Conservation (phyloP, 2,797 vertebrate species). For the Syngnathus acus region DNA sequence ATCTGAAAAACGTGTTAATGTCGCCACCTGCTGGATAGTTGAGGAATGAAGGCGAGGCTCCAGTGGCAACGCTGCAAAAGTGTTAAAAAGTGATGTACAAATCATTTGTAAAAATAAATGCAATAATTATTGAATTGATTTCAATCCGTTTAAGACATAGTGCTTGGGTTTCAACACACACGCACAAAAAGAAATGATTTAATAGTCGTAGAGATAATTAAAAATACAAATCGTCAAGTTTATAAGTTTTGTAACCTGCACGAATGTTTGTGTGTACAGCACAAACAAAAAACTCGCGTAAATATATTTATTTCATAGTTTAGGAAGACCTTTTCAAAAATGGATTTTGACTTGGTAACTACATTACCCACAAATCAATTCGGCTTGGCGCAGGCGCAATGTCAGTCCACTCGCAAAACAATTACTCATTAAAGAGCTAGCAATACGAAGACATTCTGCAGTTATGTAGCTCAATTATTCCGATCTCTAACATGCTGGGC, state of each 20-base stretch:
- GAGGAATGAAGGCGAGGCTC: neutral
- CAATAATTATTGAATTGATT: neutral
- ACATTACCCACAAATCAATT: slow-evolving; percentile 41
- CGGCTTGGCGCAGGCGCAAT: slow-evolving; percentile 32
- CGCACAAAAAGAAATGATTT: too few species aligned
- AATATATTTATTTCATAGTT: too few species aligned
- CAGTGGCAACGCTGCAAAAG: neutral
- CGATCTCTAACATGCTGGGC: slow-evolving; percentile 25
- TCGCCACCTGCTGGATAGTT: slow-evolving; percentile 1
- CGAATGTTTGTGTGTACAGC: too few species aligned
- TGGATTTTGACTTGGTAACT: slow-evolving; percentile 21
- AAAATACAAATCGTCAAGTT: too few species aligned
- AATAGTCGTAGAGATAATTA: neutral
- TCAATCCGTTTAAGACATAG: neutral
- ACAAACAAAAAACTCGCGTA: too few species aligned
- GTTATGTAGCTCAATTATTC: slow-evolving; percentile 54
- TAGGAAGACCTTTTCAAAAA: too few species aligned
- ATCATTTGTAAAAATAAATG: neutral
- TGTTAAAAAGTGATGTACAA: neutral
- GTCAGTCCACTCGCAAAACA: slow-evolving; percentile 14
- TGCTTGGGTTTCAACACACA: too few species aligned
- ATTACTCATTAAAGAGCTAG: slow-evolving; percentile 15
- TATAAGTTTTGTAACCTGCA: too few species aligned
- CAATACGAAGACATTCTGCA: slow-evolving; percentile 17
- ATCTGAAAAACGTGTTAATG: neutral